Evolutionary conservation across 37 sponge, comb jelly and placozoan genomes (phyloP), one percentile per base, ranked within the genome.

Genomic region (Oscarella lobularis): DNA sequence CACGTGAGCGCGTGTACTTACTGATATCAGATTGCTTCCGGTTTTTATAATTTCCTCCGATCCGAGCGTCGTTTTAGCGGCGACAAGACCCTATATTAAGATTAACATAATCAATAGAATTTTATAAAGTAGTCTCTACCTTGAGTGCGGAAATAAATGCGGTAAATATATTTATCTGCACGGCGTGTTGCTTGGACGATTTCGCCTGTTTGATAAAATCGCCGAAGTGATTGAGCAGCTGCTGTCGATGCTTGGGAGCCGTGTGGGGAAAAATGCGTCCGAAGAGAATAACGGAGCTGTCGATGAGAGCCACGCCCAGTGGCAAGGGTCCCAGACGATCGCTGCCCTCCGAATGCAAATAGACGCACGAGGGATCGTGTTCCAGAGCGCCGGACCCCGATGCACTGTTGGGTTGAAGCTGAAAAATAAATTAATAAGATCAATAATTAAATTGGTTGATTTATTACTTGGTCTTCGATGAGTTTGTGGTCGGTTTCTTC

Each of bases 161-260:
- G 3, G 94, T 87, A 77, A 98, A 85, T 38, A 98, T 86, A 75
- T 98, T 98, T 78, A 94, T 86, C 75, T 89, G 95, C 36, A 98
- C 80, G 40, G 87, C 85, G 39, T 81, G 89, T 67, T 87, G 92
- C 34, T 87, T 77, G 3, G 78, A 65, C 2, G 86, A 78, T 79
- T 93, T 98, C 39, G 90, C 88, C 74, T 83, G 83, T 35, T 83
- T 86, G 30, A 94, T 81, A 38, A 80, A 78, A 3, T 87, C 89
- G 71, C 76, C 81, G 78, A 98, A 98, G 78, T 98, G 99, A 14
- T 69, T 54, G 31, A 98, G 75, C 78, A 98, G 83, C 83, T 98
- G 99, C 36, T 72, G 80, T 1, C 89, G 75, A 73, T 98, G 99
- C 71, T 94, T 98, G 67, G 41, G 67, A 3, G 89, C 76, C 32